These are phyloP conservation scores for Pollenia angustigena DNA, from an alignment of 2,888 invertebrate species.

Conservation along the genomic window DNA sequence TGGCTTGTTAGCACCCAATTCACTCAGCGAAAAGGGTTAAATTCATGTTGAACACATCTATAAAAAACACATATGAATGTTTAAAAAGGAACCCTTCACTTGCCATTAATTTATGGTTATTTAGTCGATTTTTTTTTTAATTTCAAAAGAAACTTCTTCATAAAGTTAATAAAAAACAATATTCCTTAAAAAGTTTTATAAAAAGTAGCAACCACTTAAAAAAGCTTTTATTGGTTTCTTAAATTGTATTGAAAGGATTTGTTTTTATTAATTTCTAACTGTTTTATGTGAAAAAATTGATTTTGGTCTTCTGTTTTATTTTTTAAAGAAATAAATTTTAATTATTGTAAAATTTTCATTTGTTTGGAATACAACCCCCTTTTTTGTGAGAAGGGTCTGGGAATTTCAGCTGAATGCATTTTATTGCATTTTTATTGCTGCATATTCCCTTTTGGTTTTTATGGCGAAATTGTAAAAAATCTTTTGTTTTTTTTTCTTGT, in stretches of 20 bases:
- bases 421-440: slow-evolving; percentile 80
- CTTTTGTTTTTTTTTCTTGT: slow-evolving; percentile 58
- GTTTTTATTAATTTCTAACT: slow-evolving; percentile 61
- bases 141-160: slow-evolving; percentile 45
- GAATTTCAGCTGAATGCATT: slow-evolving; percentile 67
- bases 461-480: background rate
- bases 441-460: slow-evolving; percentile 60
- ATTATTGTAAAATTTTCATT: slow-evolving; percentile 55
- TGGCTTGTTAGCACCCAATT: slow-evolving; percentile 76
- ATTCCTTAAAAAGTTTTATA: slow-evolving; percentile 7
- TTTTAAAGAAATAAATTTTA: slow-evolving; percentile 55
- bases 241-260: slow-evolving; percentile 60
- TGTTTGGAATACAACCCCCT: slow-evolving; percentile 45
- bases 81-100: slow-evolving; percentile 61
- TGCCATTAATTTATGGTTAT: slow-evolving; percentile 71
- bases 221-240: slow-evolving; percentile 69
- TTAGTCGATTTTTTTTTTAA: slow-evolving; percentile 51
- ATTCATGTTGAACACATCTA: slow-evolving; percentile 18
- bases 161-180: slow-evolving; percentile 36
- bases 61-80: slow-evolving; percentile 42
- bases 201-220: slow-evolving; percentile 60
- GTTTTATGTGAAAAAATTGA: slow-evolving; percentile 57
- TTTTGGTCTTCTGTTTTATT: slow-evolving; percentile 19
- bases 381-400: slow-evolving; percentile 25
- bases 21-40: slow-evolving; percentile 65